Evolutionary conservation across 64 coral and sea anemone genomes (phyloP), one percentile per base, ranked within the genome.

Genomic region (Porites australiensis): DNA sequence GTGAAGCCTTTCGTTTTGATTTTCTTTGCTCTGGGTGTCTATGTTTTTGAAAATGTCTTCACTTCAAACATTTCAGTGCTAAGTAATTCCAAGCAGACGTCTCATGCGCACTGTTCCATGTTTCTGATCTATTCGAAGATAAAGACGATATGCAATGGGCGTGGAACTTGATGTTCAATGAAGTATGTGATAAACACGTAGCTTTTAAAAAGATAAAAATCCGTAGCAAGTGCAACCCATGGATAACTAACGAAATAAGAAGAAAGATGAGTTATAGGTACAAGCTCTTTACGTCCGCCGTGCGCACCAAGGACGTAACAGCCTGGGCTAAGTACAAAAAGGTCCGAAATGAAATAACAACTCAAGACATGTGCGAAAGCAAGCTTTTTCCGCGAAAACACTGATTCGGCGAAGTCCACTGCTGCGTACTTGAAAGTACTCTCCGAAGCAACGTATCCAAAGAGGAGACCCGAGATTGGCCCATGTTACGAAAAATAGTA

Each of bases 161-260:
- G n/a, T 70, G 67, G 67, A 23, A 23, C 67, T 23, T 70, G n/a
- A 70, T 70, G 19, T 70, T 70, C n/a, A 70, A 70, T 70, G 67
- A 22, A 70, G 43, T 70, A n/a, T 20, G n/a, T 23, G 75, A 78
- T 20, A 55, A 78, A 57, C 75, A 78, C 7, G 75, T 7, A 21
- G 50, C 75, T 8, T 20, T 78, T 0, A 78, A 58, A 55, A 57
- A 11, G n/a, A 78, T 78, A 16, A 78, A 78, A 57, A 55, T 78
- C 50, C 18, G 75, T 6, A 57, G 50, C 15, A 78, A 78, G 13
- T 22, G 75, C 75, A 52, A 19, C 14, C 75, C 75, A 19, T 78
- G 50, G 75, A 78, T 55, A 7, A 27, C 75, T 22, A 78, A 55
- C 58, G 75, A 78, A 78, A 78, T 78, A 20, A 78, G 75, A 10